Base-by-base conservation (phyloP, 1,140 invertebrate genomes). In the Tyrophagus putrescentiae region DNA sequence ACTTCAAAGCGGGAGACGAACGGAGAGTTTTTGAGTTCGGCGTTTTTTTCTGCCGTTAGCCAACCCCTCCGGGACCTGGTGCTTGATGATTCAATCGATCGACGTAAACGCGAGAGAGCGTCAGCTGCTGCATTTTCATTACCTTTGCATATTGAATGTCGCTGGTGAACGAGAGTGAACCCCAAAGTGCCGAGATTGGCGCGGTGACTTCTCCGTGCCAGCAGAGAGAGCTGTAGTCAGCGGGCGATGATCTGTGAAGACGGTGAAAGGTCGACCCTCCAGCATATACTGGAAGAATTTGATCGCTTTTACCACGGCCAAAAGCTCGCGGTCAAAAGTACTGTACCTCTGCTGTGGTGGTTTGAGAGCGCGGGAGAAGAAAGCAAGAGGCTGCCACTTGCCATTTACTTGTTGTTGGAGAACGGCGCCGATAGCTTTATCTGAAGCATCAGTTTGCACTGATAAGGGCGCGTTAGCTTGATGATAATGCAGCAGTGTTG, bases 281-380 rank as follows among this genome's bases (percentile, higher is more conserved):
- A 71, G 21, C 31, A 68, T 41, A 61, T 68, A 61, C 23, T 60
- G 44, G 56, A 70, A 70, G 57, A 67, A 62, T 33, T 66, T 64
- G 6, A 72, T 60, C 9, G 66, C 61, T 1, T 48, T 9, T 45
- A 65, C 67, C 4, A 68, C 57, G 1, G 68, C 67, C 1, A 67
- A 60, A 1, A 67, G 54, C 39, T 68, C 62, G 21, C 54, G n/a
- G 11, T 64, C 65, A 54, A 60, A 67, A 5, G 64, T 62, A 9
- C 42, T 59, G 13, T 58, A 67, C 21, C 60, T 57, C 23, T 4
- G 23, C 52, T 69, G 58, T 1, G 57, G 6, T 29, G 25, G 7
- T 31, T 16, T 53, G 16, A 70, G 39, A 11, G 57, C 54, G 5
- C 50, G 21, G 9, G 32, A 60, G 27, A 62, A 52, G 48, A 62